Conservation (phyloP, 2,888 invertebrate species). For the Plebejus argus region DNA sequence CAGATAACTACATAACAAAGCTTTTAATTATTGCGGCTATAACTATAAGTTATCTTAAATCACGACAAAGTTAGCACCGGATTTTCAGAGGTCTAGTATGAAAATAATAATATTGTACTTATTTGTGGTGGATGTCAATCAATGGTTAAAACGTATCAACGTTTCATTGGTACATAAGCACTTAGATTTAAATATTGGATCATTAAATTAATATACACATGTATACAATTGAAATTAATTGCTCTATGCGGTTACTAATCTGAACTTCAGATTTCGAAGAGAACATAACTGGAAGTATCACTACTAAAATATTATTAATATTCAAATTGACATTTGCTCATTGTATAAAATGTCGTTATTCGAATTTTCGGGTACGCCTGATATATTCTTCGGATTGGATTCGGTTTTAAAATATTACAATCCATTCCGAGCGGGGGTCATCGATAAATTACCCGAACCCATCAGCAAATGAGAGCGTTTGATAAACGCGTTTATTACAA, state of each 20-base stretch:
- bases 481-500: slow-evolving; percentile 34
- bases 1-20: too few species aligned
- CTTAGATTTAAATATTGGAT: neutral
- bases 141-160: too few species aligned
- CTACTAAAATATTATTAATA: neutral
- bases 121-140: too few species aligned
- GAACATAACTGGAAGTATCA: neutral
- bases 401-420: slow-evolving; percentile 27
- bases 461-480: slow-evolving; percentile 27
- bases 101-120: too few species aligned
- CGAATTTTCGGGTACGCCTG: slow-evolving; percentile 2
- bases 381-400: slow-evolving; percentile 11
- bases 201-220: neutral
- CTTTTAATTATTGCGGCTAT: too few species aligned
- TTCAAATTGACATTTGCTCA: neutral
- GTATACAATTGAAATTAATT: neutral
- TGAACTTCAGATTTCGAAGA: neutral
- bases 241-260: neutral
- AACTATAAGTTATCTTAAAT: neutral
- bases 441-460: slow-evolving; percentile 28
- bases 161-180: neutral
- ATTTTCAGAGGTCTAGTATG: too few species aligned
- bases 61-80: neutral
- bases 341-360: slow-evolving; percentile 1
- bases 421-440: slow-evolving; percentile 10